These are phyloP conservation scores for Metellina segmentata DNA, from an alignment of 2,888 invertebrate species.

Conservation along the genomic window DNA sequence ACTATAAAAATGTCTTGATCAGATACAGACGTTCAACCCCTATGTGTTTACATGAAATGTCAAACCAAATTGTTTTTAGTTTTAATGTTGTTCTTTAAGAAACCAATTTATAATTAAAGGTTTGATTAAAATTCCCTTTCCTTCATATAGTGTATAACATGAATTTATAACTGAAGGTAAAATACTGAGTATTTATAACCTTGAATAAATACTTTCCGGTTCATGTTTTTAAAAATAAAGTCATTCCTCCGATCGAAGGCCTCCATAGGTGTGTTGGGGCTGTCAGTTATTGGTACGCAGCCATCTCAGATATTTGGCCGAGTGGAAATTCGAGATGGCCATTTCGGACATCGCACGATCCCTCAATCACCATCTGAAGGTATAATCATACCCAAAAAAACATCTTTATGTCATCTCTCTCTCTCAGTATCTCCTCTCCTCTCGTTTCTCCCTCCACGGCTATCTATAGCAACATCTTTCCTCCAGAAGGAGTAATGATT, in stretches of 20 bases:
- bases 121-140: too few relatives aligned
- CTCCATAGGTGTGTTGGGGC: background rate
- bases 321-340: slow-evolving; percentile 57
- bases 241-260: background rate
- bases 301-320: slow-evolving; percentile 45
- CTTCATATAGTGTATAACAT: too few relatives aligned
- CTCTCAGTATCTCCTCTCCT: background rate
- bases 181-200: too few relatives aligned
- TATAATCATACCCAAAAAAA: slow-evolving; percentile 57
- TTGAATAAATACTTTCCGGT: too few relatives aligned
- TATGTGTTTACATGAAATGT: too few relatives aligned
- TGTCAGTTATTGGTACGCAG: background rate
- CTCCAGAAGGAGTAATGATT: slow-evolving; percentile 46
- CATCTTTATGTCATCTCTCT: slow-evolving; percentile 43
- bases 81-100: too few relatives aligned
- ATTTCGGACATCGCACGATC: slow-evolving; percentile 52
- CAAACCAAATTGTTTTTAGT: too few relatives aligned
- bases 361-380: slow-evolving; percentile 59
- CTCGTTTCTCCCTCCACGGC: background rate
- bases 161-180: too few relatives aligned
- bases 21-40: too few relatives aligned
- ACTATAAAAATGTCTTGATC: too few relatives aligned
- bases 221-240: too few relatives aligned
- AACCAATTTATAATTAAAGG: too few relatives aligned
- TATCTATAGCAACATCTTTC: slow-evolving; percentile 25